phyloP scores from a whole-genome alignment of 1,140 invertebrate genomes.

The Luehdorfia chinensis region DNA sequence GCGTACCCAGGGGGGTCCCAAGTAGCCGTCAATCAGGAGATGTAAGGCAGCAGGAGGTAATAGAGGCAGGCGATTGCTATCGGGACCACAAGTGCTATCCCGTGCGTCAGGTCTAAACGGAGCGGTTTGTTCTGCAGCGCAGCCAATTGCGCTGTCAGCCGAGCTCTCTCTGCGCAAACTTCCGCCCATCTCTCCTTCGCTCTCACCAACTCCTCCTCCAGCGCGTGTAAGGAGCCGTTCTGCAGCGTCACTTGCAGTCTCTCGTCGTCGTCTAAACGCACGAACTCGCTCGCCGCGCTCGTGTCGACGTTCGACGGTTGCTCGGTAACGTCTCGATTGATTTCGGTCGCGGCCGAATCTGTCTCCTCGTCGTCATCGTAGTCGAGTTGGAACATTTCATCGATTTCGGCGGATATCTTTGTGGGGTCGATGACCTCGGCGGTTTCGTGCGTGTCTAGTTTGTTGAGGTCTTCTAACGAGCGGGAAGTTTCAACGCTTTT shows the following conservation, averaged over 20 bases:
- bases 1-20: constrained; percentile 71
- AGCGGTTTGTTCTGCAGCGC: constrained; percentile 42
- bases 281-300: constrained; percentile 33
- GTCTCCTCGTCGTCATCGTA: constrained; percentile 61
- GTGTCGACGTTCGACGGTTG: constrained; percentile 14
- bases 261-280: constrained; percentile 49
- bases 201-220: constrained; percentile 72
- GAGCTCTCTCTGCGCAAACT: constrained; percentile 52
- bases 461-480: constrained; percentile 40
- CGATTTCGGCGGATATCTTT: constrained; percentile 56
- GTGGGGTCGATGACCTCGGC: constrained; percentile 38
- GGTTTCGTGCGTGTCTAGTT: constrained; percentile 9
- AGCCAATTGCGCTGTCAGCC: constrained; percentile 57
- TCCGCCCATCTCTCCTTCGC: constrained; percentile 72
- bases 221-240: constrained; percentile 60
- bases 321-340: constrained; percentile 38
- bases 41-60: constrained; percentile 54
- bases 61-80: constrained; percentile 49
- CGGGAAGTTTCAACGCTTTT: constrained; percentile 42
- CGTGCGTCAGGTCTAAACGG: constrained; percentile 24
- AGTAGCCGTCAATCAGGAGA: constrained; percentile 75
- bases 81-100: constrained; percentile 44
- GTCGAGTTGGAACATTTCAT: constrained; percentile 65
- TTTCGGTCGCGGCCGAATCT: constrained; percentile 54
- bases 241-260: constrained; percentile 52